Evolutionary conservation across 92 coral and sea anemone species (phyloP).

Genomic region (Meandrina meandrites): DNA sequence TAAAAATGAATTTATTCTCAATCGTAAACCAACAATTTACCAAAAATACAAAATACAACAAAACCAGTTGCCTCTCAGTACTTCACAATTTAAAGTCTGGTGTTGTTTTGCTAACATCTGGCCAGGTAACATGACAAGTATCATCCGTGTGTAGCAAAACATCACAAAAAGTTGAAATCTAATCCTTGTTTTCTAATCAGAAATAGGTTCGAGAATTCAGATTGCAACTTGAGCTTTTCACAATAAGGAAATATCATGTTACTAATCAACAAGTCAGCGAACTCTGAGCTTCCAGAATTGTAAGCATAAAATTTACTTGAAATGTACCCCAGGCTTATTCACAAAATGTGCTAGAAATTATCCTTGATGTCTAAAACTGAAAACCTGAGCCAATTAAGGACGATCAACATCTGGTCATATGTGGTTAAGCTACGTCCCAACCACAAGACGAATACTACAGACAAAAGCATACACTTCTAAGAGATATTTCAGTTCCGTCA

Average conservation of each 20-base stretch:
- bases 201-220: background rate
- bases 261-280: background rate
- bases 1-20: conserved; percentile 6
- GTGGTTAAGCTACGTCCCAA: background rate
- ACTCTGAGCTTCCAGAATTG: background rate
- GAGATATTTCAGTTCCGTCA: background rate
- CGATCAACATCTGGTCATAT: background rate
- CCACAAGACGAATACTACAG: background rate
- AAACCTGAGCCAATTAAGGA: background rate
- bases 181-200: background rate
- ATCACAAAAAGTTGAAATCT: background rate
- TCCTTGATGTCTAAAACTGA: background rate
- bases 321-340: background rate
- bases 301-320: background rate
- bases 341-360: background rate
- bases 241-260: background rate
- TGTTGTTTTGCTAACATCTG: background rate
- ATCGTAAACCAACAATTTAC: background rate
- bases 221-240: background rate
- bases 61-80: background rate
- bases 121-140: background rate
- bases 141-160: background rate
- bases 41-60: background rate
- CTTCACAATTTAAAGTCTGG: background rate
- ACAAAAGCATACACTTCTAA: background rate